Base-by-base conservation (phyloP, 92 coral and sea anemone species). In the Pocillopora meandrina region DNA sequence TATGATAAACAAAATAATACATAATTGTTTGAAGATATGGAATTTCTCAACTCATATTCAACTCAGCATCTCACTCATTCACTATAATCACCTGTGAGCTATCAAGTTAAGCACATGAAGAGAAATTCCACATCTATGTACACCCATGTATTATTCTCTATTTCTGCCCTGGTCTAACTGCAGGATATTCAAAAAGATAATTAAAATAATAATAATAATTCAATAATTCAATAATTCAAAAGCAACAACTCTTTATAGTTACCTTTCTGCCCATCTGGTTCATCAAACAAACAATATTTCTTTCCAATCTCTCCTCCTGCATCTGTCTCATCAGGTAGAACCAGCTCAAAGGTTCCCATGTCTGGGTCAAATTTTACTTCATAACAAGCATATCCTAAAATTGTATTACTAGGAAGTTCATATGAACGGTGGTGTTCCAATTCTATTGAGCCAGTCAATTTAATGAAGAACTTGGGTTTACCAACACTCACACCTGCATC, bases 351-450 rank as follows among this genome's bases (percentile, higher is more conserved):
- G 12, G 81, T 84, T 12, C 99, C 98, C 85, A 76, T 58, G 13
- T 83, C 93, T 18, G 83, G 87, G 64, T 82, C 89, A 76, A 91
- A 63, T 14, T 67, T 73, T 9, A 94, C 63, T 72, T 89, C 83
- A 83, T 91, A 92, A 70, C 99, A 97, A 47, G 90, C 90, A 86
- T 87, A 97, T 5, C 94, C 99, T 61, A 97, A 76, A 52, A 93
- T 89, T 19, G 99, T 97, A 58, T 90, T 93, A 56, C 34, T 85
- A 19, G 99, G 98, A 19, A 97, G 93, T 81, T 87, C 88, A 84
- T 78, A 97, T 17, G 95, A 92, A 34, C 92, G 90, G 81, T 94
- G 99, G 75, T 91, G 98, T 23, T 81, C 75, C 65, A 74, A 91
- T 56, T 89, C 78, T 18, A 90, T 86, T 36, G 97, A 85, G 18